Evolutionary conservation across 2,113 vertebrate genomes (phyloP).

Genomic region (Odontesthes bonariensis): DNA sequence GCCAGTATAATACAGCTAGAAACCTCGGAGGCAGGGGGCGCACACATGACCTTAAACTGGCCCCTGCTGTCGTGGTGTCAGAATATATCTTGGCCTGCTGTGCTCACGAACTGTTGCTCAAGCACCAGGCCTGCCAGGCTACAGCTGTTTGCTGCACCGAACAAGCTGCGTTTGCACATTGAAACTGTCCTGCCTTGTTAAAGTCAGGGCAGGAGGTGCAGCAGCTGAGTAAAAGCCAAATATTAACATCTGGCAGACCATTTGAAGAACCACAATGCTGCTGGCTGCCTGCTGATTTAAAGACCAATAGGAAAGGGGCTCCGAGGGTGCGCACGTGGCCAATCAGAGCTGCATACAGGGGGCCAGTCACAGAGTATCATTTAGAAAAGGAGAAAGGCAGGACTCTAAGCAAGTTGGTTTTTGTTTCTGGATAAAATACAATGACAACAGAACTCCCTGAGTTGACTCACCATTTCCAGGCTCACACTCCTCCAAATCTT

Average conservation of each 20-base stretch:
- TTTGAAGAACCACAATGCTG: conserved; percentile 18
- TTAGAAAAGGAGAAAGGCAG: conserved; percentile 29
- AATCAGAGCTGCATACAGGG: conserved; percentile 70
- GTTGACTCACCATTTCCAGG: conserved; percentile 94
- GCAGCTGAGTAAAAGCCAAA: conserved; percentile 61
- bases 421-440: conserved; percentile 33
- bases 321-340: conserved; percentile 30
- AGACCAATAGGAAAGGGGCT: conserved; percentile 21
- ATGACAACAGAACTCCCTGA: conserved; percentile 65
- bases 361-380: conserved; percentile 27
- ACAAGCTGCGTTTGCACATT: conserved; percentile 41
- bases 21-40: conserved; percentile 29
- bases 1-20: conserved; percentile 34
- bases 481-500: conserved; percentile 96
- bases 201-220: conserved; percentile 38
- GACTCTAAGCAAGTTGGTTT: background rate
- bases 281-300: conserved; percentile 43
- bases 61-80: conserved; percentile 52
- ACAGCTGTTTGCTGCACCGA: conserved; percentile 41
- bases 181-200: conserved; percentile 58
- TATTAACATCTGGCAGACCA: conserved; percentile 39
- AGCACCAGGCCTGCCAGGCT: conserved; percentile 31
- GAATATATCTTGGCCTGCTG: conserved; percentile 52
- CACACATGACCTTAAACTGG: conserved; percentile 52
- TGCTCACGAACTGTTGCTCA: conserved; percentile 37